A percentile compares a stretch with the other conserved stretches of the same genome.
Conservation (phyloP, 2,888 invertebrate species). For the Scaptomyza parva region DNA sequence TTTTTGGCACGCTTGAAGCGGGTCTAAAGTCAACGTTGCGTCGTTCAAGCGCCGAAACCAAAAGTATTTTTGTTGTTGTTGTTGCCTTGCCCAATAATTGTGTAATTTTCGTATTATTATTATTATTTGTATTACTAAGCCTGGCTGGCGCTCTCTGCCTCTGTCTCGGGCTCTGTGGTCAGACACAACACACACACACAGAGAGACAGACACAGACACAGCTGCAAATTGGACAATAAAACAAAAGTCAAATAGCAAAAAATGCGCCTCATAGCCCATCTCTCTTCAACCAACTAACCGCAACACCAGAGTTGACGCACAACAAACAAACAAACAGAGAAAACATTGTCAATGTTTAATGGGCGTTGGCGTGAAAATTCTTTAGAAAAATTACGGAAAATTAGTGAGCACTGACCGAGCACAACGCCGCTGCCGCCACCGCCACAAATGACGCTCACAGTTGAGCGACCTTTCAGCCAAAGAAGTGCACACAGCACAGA, state of each 20-base stretch:
- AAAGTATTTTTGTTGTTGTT: no score
- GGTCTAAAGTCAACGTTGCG: constrained; percentile 8
- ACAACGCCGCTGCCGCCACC: constrained; percentile 9
- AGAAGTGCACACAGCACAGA: background rate
- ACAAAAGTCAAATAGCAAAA: constrained; percentile 45
- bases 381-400: constrained; percentile 59
- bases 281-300: background rate
- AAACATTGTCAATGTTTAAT: constrained; percentile 43
- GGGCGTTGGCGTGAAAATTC: constrained; percentile 82
- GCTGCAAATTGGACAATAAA: constrained; percentile 65
- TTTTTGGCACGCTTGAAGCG: constrained; percentile 59
- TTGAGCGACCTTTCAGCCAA: constrained; percentile 41
- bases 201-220: constrained; percentile 2
- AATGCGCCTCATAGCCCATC: background rate
- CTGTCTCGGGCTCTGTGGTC: constrained; percentile 51
- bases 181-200: constrained; percentile 38
- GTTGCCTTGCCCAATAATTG: constrained; percentile 70
- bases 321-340: constrained; percentile 14
- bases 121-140: constrained; percentile 12
- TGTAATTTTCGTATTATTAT: constrained; percentile 65
- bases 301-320: constrained; percentile 47
- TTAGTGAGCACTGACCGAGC: constrained; percentile 57
- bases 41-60: constrained; percentile 20
- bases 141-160: constrained; percentile 15
- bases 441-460: constrained; percentile 23